Evolutionary conservation across 2,113 vertebrate genomes (phyloP).

Genomic region (Podarcis cretensis): DNA sequence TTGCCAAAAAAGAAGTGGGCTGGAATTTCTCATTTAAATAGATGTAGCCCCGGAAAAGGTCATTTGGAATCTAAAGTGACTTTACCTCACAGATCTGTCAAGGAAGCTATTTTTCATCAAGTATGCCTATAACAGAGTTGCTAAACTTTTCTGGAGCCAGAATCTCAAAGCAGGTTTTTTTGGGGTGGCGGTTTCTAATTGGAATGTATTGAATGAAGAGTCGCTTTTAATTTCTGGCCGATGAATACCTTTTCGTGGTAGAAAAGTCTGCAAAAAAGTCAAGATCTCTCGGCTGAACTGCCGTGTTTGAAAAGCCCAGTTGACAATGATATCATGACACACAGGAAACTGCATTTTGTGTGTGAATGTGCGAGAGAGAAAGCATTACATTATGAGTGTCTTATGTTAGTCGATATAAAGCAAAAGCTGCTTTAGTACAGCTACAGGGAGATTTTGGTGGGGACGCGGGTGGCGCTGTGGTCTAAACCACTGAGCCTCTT

Average conservation of each 20-base stretch:
- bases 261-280: neutral
- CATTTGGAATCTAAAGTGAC: conserved; percentile 17
- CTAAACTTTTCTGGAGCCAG: neutral
- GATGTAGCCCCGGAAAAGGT: conserved; percentile 17
- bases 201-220: neutral
- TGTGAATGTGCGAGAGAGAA: neutral
- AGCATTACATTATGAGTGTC: neutral
- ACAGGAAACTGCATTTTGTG: conserved; percentile 24
- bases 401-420: conserved; percentile 3
- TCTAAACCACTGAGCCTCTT: too few species aligned
- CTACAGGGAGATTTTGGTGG: neutral
- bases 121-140: neutral
- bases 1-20: conserved; percentile 22
- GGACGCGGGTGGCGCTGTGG: too few species aligned
- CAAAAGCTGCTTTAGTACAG: neutral
- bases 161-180: too few species aligned
- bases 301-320: neutral
- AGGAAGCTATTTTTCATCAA: neutral
- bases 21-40: conserved; percentile 26
- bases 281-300: neutral
- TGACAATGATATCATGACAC: neutral
- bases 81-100: neutral
- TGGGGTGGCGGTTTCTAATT: neutral
- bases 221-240: neutral
- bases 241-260: neutral